A percentile compares a stretch with the other conserved stretches of the same genome.
Conservation (phyloP, 2,888 invertebrate species). For the Xylota segnis region DNA sequence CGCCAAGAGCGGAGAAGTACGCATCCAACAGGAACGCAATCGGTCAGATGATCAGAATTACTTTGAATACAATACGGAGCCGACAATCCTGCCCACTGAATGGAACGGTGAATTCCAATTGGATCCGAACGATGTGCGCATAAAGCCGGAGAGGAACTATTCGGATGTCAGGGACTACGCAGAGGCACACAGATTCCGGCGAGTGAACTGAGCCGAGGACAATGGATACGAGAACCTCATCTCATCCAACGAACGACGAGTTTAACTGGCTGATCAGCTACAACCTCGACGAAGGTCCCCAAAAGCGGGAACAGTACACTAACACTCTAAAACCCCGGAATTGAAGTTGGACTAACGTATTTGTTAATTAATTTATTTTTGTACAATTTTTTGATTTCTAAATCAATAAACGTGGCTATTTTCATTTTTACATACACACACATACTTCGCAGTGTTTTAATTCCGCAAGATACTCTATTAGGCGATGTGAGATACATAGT, state of each 20-base stretch:
- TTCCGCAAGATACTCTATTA: constrained; percentile 33
- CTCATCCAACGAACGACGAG: constrained; percentile 53
- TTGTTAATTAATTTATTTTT: constrained; percentile 67
- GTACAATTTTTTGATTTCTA: constrained; percentile 30
- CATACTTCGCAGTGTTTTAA: background rate
- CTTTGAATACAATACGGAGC: constrained; percentile 81
- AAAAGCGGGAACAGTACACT: constrained; percentile 11
- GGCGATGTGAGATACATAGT: background rate
- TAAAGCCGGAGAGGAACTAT: constrained; percentile 82
- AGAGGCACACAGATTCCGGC: constrained; percentile 81
- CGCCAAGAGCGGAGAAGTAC: constrained; percentile 81
- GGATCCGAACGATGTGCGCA: constrained; percentile 83
- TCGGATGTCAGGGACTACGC: constrained; percentile 84
- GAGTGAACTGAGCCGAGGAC: constrained; percentile 77
- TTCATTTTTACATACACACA: background rate
- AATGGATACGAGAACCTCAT: constrained; percentile 20
- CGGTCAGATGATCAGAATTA: constrained; percentile 82
- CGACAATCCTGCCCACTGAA: constrained; percentile 81
- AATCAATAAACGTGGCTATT: constrained; percentile 49
- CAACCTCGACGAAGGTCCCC: constrained; percentile 21
- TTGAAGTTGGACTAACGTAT: constrained; percentile 43
- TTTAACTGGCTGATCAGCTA: background rate
- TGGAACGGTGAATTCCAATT: constrained; percentile 83
- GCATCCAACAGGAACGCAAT: constrained; percentile 82
- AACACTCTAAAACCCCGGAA: constrained; percentile 33